Evolutionary conservation across 2,888 invertebrate species (phyloP), one percentile per base, ranked within the genome.

Genomic region (Chesias legatella): DNA sequence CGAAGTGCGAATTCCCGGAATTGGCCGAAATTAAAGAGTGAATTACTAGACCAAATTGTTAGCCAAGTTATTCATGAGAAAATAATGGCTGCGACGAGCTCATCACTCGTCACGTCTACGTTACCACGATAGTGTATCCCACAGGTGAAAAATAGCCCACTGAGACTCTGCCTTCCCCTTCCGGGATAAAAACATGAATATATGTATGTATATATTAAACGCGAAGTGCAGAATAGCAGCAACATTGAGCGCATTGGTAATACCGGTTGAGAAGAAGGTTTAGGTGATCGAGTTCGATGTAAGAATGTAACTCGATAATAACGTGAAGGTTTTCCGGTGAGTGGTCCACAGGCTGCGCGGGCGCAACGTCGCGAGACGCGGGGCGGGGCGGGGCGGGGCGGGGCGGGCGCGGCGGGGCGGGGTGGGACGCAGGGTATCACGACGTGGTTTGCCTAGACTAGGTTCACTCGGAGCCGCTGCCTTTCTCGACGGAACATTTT

Each of bases 401-500:
- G 38, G 34, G 56, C 41, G 52, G 39, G 42, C 52, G 46, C 44
- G 47, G 51, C 51, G 48, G 53, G 49, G 52, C 51, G 51, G 43
- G 50, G 45, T 44, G 53, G 53, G 55, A 52, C 44, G 60, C 50
- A 57, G 62, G 60, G 70, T 65, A 68, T 79, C 84, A 83, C 84
- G 82, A 83, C 70, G 79, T 74, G 77, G 80, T 79, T 80, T 73
- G 76, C 79, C 84, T 82, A 81, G 81, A 74, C 73, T 80, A 73
- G 70, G 55, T 56, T 54, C 25, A 46, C 46, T 55, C 43, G 51
- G 53, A 52, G 52, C 46, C 48, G 53, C 50, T 54, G 58, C 58
- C 58, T 56, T 61, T 63, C 59, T 56, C 60, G 56, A 51, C 57
- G 53, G 56, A 56, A 55, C 53, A 56, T 68, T 66, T 62, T 63